These are phyloP conservation scores for Coregonus sp. DNA, from an alignment of 2,797 vertebrate genomes.

Conservation along the genomic window DNA sequence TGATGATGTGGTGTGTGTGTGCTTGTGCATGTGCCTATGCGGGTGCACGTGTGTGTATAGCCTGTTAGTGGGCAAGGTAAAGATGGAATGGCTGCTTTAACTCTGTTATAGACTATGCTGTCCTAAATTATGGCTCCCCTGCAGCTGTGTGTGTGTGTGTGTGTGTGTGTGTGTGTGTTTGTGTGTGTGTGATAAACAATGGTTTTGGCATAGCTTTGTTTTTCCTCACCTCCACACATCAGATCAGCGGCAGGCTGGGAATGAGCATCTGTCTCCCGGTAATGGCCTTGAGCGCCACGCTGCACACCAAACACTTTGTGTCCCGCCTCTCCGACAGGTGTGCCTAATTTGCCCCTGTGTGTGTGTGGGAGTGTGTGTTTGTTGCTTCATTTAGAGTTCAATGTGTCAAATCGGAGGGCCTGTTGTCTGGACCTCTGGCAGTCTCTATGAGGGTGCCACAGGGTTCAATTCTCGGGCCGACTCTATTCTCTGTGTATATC, in stretches of 20 bases:
- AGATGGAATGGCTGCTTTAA: slow-evolving; percentile 12
- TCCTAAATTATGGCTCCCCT: background rate
- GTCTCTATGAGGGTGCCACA: no score
- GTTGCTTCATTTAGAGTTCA: background rate
- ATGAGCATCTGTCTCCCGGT: slow-evolving; percentile 30
- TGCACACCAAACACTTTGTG: slow-evolving; percentile 10
- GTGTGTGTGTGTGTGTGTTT: background rate
- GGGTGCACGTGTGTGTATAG: background rate
- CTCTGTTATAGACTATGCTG: slow-evolving; percentile 11
- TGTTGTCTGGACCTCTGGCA: no score
- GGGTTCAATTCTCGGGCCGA: no score
- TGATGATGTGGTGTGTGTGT: background rate
- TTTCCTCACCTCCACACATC: background rate
- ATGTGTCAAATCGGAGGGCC: no score
- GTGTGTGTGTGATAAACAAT: slow-evolving; percentile 14
- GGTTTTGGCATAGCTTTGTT: slow-evolving; percentile 22
- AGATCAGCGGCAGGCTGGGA: background rate
- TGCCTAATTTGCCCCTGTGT: slow-evolving; percentile 39
- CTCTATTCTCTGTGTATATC: no score
- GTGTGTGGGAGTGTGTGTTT: slow-evolving; percentile 6
- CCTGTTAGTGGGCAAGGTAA: no score
- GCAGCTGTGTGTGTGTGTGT: background rate
- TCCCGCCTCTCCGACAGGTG: slow-evolving; percentile 38
- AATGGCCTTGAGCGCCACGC: slow-evolving; percentile 30
- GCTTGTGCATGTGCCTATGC: background rate